Conservation (phyloP, 2,113 vertebrate genomes). For the Genyomyrus donnyi region DNA sequence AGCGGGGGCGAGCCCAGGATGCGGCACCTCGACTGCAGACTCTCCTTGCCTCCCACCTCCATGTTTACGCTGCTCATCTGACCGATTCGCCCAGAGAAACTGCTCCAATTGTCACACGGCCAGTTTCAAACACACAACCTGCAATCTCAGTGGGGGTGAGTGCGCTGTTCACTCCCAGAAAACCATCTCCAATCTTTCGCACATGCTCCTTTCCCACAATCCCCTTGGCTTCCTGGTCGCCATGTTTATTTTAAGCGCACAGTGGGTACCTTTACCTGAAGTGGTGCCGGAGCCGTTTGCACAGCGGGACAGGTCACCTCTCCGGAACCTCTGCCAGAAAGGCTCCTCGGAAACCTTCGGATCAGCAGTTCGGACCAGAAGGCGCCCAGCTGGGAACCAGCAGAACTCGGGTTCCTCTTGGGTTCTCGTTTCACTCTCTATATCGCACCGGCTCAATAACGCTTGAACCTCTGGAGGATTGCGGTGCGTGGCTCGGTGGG, state of each 20-base stretch:
- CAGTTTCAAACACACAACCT: not conserved
- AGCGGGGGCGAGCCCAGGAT: not conserved
- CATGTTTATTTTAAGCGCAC: not conserved
- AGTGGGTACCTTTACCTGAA: not conserved
- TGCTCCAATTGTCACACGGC: not conserved
- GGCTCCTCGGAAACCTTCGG: not conserved
- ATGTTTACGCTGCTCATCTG: not conserved
- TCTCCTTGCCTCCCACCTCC: not conserved
- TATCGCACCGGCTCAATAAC: not conserved
- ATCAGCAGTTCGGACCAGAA: not conserved
- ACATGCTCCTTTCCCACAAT: not conserved
- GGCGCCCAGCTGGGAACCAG: not conserved
- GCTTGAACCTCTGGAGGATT: not conserved
- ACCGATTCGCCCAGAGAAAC: not conserved
- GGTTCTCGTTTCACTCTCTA: not conserved
- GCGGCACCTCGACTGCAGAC: not conserved
- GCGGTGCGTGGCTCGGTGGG: not conserved
- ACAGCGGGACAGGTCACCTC: not conserved
- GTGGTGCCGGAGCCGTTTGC: not conserved
- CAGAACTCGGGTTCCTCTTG: not conserved
- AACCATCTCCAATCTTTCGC: not conserved
- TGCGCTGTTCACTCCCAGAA: not conserved
- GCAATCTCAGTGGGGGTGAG: not conserved
- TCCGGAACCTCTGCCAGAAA: not conserved
- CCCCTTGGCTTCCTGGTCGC: not conserved